Evolutionary conservation across 2,113 vertebrate genomes (phyloP), one percentile per base, ranked within the genome.

Genomic region (Scomber scombrus): DNA sequence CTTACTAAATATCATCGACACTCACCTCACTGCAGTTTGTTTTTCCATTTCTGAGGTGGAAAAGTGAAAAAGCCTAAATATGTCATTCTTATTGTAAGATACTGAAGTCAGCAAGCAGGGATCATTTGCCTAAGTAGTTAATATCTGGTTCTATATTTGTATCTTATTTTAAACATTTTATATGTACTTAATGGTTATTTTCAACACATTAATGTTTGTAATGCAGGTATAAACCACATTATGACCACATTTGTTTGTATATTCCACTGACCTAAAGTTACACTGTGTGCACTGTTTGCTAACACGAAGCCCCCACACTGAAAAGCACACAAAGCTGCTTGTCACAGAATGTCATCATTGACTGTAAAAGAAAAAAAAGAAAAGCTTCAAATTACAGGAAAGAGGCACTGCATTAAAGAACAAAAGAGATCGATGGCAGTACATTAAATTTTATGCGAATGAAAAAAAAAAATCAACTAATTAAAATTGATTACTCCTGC

Each of bases 401-500:
- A 94, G 94, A 93, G 90, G 93, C 92, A 94, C 94, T 94, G 95
- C 94, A 94, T 95, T 96, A 95, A 95, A 95, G 94, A 95, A 96
- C 95, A 95, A 95, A 96, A 90, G 92, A 93, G 94, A 95, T 96
- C 95, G 93, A 95, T 96, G 93, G 91, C 89, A 95, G 94, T 95
- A 95, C 95, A 96, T 96, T 95, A 95, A 87, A 95, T 95, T 95
- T 95, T 95, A 95, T 95, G 94, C 90, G 93, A 95, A 95, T 95
- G 93, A 64, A 93, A 93, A 95, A 93, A 80, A 93, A 95, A 94
- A 93, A 92, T 95, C 94, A 96, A 95, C 94, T 96, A 95, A 96
- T 96, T 96, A 96, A 95, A 96, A 96, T 96, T 95, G 95, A 96
- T 96, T 95, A 95, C 94, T 94, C 91, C 91, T 93, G 94, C 94